Conservation (phyloP, 2,113 vertebrate species). For the Chionomys nivalis region DNA sequence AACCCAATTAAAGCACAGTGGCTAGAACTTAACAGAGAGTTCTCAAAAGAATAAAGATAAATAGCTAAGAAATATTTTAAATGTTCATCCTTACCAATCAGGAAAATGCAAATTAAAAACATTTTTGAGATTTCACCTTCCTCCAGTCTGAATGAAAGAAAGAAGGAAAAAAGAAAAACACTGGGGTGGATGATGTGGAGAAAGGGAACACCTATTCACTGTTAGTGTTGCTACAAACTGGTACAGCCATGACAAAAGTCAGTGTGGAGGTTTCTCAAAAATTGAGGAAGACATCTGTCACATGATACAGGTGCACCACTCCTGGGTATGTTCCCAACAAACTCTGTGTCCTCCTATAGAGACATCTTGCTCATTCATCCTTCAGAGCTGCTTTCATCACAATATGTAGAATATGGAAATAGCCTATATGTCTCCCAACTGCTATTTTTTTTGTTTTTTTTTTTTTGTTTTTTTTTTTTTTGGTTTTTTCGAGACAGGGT, state of each 20-base stretch:
- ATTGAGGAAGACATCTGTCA: not conserved
- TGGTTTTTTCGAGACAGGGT: too few relatives aligned
- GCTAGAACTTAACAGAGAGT: not conserved
- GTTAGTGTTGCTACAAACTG: not conserved
- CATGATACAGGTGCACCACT: not conserved
- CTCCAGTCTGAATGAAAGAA: not conserved
- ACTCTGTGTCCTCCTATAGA: not conserved
- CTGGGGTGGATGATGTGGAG: not conserved
- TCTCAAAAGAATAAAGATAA: not conserved
- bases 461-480: too few relatives aligned
- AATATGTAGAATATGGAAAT: not conserved
- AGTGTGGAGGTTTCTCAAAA: not conserved
- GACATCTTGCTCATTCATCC: not conserved
- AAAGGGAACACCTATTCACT: not conserved
- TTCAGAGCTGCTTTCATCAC: not conserved
- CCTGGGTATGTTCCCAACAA: not conserved
- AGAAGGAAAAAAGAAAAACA: fast-evolving
- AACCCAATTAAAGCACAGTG: too few relatives aligned
- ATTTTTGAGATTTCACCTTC: not conserved
- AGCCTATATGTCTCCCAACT: not conserved
- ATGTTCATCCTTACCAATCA: not conserved
- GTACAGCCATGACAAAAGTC: not conserved
- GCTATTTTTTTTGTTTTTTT: too few relatives aligned
- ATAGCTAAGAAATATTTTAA: not conserved
- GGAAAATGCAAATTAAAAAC: not conserved